Conservation (phyloP, 1,140 invertebrate species). For the Polyergus mexicanus region DNA sequence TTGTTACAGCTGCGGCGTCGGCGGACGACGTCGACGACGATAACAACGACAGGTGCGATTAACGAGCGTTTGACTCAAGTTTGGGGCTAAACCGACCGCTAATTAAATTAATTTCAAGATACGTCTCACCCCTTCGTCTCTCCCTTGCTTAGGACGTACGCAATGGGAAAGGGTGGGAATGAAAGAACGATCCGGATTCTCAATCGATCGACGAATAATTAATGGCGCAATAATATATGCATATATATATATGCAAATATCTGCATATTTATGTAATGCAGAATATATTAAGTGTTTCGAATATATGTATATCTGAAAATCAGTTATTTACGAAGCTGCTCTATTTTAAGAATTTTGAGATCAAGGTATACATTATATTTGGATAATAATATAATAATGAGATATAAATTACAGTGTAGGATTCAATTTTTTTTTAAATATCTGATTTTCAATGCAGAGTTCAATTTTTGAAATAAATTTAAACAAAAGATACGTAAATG, state of each 20-base stretch:
- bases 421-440: neutral
- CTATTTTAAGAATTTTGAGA: neutral
- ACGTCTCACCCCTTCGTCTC: conserved; percentile 35
- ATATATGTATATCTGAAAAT: neutral
- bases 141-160: neutral
- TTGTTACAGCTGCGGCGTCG: conserved; percentile 18
- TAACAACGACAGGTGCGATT: conserved; percentile 82
- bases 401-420: neutral
- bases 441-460: neutral
- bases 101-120: conserved; percentile 85
- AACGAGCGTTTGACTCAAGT: conserved; percentile 83
- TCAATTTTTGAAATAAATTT: neutral
- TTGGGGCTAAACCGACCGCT: conserved; percentile 80
- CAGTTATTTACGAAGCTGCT: neutral
- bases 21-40: conserved; percentile 40
- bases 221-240: neutral
- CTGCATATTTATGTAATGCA: neutral
- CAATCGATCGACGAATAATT: neutral
- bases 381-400: neutral
- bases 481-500: neutral
- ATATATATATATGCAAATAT: neutral
- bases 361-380: neutral
- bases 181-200: neutral
- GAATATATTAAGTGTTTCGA: neutral
- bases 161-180: neutral